phyloP scores from a whole-genome alignment of 2,888 invertebrate genomes.

The Platerodrilus igneus region DNA sequence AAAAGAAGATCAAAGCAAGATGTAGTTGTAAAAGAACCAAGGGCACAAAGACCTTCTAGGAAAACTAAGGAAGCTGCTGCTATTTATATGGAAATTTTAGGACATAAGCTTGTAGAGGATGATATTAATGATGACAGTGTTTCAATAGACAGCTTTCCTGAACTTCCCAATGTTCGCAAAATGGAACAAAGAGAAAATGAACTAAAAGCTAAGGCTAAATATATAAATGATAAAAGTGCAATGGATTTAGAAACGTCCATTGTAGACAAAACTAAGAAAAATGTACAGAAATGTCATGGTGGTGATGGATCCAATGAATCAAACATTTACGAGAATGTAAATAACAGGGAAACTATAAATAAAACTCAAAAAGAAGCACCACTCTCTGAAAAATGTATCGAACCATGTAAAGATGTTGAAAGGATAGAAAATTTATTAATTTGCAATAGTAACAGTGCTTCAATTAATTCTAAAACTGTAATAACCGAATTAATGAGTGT shows the following conservation, averaged over 20 bases:
- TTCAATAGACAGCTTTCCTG: conserved; percentile 64
- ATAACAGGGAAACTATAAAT: conserved; percentile 38
- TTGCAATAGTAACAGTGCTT: conserved; percentile 14
- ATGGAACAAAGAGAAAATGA: conserved; percentile 58
- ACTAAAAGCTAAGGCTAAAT: conserved; percentile 50
- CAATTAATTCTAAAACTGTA: conserved; percentile 5
- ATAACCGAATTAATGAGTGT: background rate
- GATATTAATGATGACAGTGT: conserved; percentile 59
- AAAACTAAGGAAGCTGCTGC: conserved; percentile 74
- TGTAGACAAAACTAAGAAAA: conserved; percentile 6
- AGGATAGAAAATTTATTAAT: background rate
- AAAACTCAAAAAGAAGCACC: too few species aligned
- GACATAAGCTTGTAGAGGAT: conserved; percentile 62
- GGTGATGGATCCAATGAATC: conserved; percentile 36
- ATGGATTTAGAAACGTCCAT: conserved; percentile 26
- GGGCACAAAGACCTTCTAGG: conserved; percentile 56
- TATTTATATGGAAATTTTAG: conserved; percentile 69
- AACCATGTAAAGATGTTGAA: background rate
- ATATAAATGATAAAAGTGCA: conserved; percentile 35
- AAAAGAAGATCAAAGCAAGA: background rate
- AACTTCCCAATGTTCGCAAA: conserved; percentile 60
- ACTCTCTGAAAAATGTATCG: too few species aligned
- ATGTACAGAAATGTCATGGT: conserved; percentile 27
- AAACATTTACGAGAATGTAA: conserved; percentile 42
- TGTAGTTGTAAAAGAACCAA: conserved; percentile 25